Base-by-base conservation (phyloP, 2,888 invertebrate species). In the Aquatica leii region DNA sequence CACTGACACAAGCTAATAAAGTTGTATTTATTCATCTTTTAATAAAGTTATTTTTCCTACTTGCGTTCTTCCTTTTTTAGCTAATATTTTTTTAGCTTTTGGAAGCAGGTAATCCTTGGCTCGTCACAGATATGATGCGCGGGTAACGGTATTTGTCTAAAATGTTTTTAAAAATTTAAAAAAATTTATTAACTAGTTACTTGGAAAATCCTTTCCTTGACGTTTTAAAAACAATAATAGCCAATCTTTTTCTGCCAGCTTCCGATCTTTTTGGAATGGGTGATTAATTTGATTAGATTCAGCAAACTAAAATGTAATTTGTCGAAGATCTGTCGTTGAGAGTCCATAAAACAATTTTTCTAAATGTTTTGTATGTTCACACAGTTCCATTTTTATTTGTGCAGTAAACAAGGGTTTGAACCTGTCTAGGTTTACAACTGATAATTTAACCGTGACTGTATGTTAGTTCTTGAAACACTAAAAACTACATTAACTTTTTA, bases 281-380 rank as follows among this genome's bases (percentile, higher is more conserved):
- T 12, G 40, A 3, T n/a, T 40, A n/a, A 40, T 40, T 40, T 40
- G 40, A n/a, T 40, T 40, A n/a, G 40, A 6, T 40, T 40, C 40
- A 40, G 40, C 8, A 40, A 40, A 40, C 12, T 40, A 4, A 12
- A n/a, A 40, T n/a, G 40, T 12, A 40, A 40, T 40, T 40, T 12
- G 8, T 40, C 40, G 3, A 12, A 8, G 3, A 8, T n/a, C 40
- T 11, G 3, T n/a, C 4, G 40, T 40, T 4, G 6, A 6, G 12
- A 8, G n/a, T 4, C 3, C 40, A 40, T 4, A n/a, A n/a, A n/a
- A n/a, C n/a, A n/a, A n/a, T n/a, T n/a, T n/a, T n/a, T n/a, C n/a
- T n/a, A n/a, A n/a, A n/a, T n/a, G n/a, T n/a, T n/a, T n/a, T n/a
- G n/a, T n/a, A n/a, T n/a, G n/a, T n/a, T n/a, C n/a, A n/a, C n/a